phyloP scores from a whole-genome alignment of 2,797 vertebrate genomes.

The Kryptolebias ocellatus region DNA sequence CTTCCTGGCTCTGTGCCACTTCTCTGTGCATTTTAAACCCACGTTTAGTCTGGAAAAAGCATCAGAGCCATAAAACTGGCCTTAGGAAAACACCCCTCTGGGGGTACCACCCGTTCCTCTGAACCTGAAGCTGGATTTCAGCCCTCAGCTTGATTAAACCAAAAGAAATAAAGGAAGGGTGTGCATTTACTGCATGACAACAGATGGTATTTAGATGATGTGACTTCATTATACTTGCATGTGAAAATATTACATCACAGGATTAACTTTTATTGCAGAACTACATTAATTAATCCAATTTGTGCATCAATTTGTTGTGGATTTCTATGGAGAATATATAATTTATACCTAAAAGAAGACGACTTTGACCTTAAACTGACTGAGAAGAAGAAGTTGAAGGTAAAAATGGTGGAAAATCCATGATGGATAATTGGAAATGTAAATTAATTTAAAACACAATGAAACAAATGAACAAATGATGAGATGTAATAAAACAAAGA shows the following conservation, averaged over 20 bases:
- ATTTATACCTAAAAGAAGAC: neutral
- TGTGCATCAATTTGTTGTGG: constrained; percentile 36
- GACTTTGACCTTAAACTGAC: neutral
- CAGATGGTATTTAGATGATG: constrained; percentile 65
- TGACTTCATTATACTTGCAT: constrained; percentile 33
- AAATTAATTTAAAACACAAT: too few species aligned
- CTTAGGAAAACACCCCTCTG: constrained; percentile 78
- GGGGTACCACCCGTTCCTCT: constrained; percentile 60
- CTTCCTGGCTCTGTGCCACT: constrained; percentile 58
- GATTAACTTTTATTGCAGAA: constrained; percentile 6
- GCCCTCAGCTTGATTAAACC: constrained; percentile 54
- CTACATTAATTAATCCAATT: constrained; percentile 46
- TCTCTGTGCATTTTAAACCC: constrained; percentile 55
- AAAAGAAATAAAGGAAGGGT: constrained; percentile 16
- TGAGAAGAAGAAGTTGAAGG: too few species aligned
- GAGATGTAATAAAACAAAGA: too few species aligned
- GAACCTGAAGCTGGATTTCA: constrained; percentile 49
- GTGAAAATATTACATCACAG: constrained; percentile 27
- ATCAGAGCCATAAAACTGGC: constrained; percentile 79
- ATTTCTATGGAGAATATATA: too few species aligned
- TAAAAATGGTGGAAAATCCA: too few species aligned
- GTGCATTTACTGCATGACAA: constrained; percentile 30
- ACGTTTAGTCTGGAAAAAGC: constrained; percentile 79
- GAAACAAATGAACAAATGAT: too few species aligned
- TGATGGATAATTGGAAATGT: too few species aligned